Evolutionary conservation across 2,113 vertebrate genomes (phyloP).

Genomic region (Sialia sialis): DNA sequence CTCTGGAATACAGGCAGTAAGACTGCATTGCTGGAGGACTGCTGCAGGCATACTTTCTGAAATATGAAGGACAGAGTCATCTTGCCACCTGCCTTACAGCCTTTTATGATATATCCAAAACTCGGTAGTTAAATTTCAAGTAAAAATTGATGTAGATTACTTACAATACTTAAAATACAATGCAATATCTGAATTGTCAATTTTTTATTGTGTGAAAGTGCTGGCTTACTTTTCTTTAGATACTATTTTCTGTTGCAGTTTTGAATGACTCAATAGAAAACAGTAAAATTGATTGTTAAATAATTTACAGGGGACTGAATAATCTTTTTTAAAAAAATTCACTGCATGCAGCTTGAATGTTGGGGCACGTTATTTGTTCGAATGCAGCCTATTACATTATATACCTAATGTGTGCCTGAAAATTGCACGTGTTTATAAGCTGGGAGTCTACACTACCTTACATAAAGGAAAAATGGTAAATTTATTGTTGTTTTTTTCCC

Average conservation of each 20-base stretch:
- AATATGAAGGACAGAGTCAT: not conserved
- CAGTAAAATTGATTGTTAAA: not conserved
- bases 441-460: not conserved
- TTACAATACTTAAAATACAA: not conserved
- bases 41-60: not conserved
- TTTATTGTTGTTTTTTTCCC: not conserved
- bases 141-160: not conserved
- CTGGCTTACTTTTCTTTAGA: not conserved
- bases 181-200: not conserved
- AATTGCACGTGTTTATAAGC: not conserved
- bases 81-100: not conserved
- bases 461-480: not conserved
- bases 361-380: not conserved
- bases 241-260: not conserved
- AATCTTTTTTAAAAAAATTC: not conserved
- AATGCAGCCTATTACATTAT: not conserved
- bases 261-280: not conserved
- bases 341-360: not conserved
- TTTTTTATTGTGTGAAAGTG: not conserved
- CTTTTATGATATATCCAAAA: not conserved
- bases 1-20: not conserved
- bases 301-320: not conserved
- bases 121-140: not conserved
- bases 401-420: not conserved
- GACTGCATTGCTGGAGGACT: not conserved